Base-by-base conservation (phyloP, 2,888 invertebrate genomes). In the Himalopsyche anomala region DNA sequence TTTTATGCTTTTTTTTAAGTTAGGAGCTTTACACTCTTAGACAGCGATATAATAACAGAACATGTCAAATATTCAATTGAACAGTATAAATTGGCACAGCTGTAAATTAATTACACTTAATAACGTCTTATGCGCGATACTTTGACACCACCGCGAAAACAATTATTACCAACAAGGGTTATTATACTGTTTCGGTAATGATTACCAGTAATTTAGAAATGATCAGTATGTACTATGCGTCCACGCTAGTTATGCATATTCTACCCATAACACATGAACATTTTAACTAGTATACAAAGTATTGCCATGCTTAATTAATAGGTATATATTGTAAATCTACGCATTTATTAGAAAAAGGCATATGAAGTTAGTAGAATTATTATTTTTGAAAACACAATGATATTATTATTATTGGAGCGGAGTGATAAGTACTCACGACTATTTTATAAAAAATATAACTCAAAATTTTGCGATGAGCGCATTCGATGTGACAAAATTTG, bases 201-300 rank as follows among this genome's bases (percentile, higher is more conserved):
- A 51, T 15, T 15, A 51, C 12, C 15, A 15, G 51, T 51, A 51
- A 51, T 51, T 51, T 15, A 51, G 51, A 15, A 51, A 51, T 51
- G 12, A 15, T 62, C 62, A 62, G 62, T 62, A 19, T 62, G 62
- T 62, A 62, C 28, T 19, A 19, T 19, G 28, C 11, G 28, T 62
- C 62, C 62, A 62, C 19, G 28, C 4, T 28, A 19, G 62, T 62
- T 62, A 19, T 19, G 19, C 19, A 62, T 19, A 62, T 62, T 62
- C 62, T 62, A 62, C 62, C 62, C 62, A 62, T 62, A 62, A 62
- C 56, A 62, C 62, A 62, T 62, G 62, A 62, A 62, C 62, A 62
- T 62, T 62, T 62, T 62, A 62, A 62, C 62, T 62, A 62, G 62
- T 62, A 62, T 62, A 62, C 62, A 62, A 62, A 62, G 62, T 62